Evolutionary conservation across 2,888 invertebrate species (phyloP).

Genomic region (Eupelmus urozonus): DNA sequence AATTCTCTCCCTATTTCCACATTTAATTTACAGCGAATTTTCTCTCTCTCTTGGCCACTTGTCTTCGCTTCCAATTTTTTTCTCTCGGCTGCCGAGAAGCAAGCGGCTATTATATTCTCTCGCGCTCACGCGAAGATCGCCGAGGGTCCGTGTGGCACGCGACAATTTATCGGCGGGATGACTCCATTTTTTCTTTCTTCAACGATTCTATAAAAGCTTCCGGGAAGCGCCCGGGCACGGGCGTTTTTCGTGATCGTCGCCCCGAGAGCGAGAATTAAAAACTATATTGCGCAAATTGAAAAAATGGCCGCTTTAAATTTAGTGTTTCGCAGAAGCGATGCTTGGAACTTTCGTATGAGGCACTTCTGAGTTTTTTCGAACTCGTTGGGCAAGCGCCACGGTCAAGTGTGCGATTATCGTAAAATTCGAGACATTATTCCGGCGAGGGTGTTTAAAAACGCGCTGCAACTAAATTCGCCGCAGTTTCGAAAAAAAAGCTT

Average conservation of each 20-base stretch:
- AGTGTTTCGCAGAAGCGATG: not conserved
- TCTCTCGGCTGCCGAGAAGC: slow-evolving; percentile 1
- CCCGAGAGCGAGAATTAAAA: slow-evolving; percentile 34
- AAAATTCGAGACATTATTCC: not conserved
- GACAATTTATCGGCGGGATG: slow-evolving; percentile 47
- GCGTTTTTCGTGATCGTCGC: not conserved
- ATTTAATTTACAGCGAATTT: slow-evolving; percentile 11
- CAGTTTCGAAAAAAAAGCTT: too few species aligned
- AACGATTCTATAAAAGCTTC: slow-evolving; percentile 41
- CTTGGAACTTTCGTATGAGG: not conserved
- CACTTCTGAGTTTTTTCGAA: not conserved
- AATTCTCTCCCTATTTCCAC: not conserved
- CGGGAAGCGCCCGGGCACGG: slow-evolving; percentile 18
- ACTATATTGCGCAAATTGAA: slow-evolving; percentile 11
- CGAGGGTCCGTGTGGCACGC: not conserved
- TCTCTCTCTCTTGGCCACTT: not conserved
- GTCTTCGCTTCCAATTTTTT: not conserved
- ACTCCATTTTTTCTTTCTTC: slow-evolving; percentile 9
- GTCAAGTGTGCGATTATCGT: not conserved
- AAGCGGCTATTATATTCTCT: not conserved
- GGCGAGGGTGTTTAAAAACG: too few species aligned
- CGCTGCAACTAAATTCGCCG: too few species aligned
- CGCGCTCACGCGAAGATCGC: not conserved
- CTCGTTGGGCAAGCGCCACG: not conserved
- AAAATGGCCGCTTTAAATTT: slow-evolving; percentile 20